Evolutionary conservation across 2,888 invertebrate species (phyloP), one percentile per base, ranked within the genome.

Genomic region (Punctoribates punctum): DNA sequence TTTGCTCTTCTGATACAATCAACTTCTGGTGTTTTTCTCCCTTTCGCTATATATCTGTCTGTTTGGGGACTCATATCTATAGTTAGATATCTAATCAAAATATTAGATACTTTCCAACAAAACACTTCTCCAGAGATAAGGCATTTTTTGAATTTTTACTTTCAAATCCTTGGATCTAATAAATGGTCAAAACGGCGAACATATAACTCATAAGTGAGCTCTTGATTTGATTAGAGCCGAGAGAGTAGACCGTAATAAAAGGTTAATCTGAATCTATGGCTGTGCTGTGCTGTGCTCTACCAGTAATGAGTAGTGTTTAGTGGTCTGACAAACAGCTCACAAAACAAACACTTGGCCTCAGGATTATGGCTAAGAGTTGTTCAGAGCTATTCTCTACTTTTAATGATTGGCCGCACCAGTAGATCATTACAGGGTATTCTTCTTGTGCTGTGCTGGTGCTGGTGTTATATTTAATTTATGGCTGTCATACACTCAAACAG

Each of bases 391-490:
- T 57, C 57, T 57, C 25, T 62, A 67, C n/a, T n/a, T n/a, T 38
- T 67, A 67, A 67, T 67, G 4, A 67, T 67, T 67, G 67, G 20
- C 67, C 67, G 67, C 62, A 62, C 67, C 38, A 38, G 67, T 67
- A 42, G 67, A 67, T 67, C 67, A 67, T 67, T 67, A 67, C 67
- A 67, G 8, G 29, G 15, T 8, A 6, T 57, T 20, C 23, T 20
- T n/a, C n/a, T n/a, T n/a, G n/a, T n/a, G n/a, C n/a, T n/a, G n/a
- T n/a, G n/a, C n/a, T 25, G 5, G 23, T 4, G 29, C 42, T 67
- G 67, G 67, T 67, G 67, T 67, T 67, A 67, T 67, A 67, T 67
- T 67, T 67, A 67, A 67, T 67, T 38, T 67, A 67, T 67, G 67
- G 67, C 38, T 67, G 67, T 67, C 67, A 67, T 17, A 38, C 67